A percentile compares a stretch with the other conserved stretches of the same genome.
Evolutionary conservation across 23 tunicate genomes (phyloP).

Genomic region (Clavelina lepadiformis): DNA sequence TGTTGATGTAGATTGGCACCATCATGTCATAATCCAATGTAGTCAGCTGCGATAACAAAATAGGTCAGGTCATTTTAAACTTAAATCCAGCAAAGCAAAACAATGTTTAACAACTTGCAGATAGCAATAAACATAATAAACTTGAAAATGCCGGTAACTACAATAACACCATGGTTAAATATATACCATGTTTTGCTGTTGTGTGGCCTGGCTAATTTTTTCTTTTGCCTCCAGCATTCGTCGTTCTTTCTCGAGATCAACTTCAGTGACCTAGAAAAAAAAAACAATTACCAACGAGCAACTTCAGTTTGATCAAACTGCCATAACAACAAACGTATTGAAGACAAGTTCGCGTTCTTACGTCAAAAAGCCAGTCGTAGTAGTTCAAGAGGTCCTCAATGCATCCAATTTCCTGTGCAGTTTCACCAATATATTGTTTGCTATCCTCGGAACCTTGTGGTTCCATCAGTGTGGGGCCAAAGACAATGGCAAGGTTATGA

Average conservation of each 20-base stretch:
- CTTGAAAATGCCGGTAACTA: no score
- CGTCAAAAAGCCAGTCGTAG: slow-evolving; percentile 76
- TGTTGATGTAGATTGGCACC: slow-evolving; percentile 70
- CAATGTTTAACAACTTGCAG: no score
- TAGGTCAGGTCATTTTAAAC: no score
- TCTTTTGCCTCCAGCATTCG: slow-evolving; percentile 57
- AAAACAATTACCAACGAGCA: background rate
- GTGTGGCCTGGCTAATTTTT: slow-evolving; percentile 60
- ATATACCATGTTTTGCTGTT: slow-evolving; percentile 67
- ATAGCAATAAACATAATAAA: no score
- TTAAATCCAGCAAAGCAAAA: no score
- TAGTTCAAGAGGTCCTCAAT: slow-evolving; percentile 59
- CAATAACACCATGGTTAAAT: no score
- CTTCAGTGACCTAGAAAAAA: slow-evolving; percentile 55
- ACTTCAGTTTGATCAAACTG: background rate
- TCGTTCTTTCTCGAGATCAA: slow-evolving; percentile 68
- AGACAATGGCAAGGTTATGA: slow-evolving; percentile 88
- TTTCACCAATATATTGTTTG: slow-evolving; percentile 49
- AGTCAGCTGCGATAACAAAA: slow-evolving; percentile 73
- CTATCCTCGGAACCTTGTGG: slow-evolving; percentile 35
- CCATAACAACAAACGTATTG: background rate
- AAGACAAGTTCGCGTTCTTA: slow-evolving; percentile 12
- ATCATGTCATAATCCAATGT: slow-evolving; percentile 87
- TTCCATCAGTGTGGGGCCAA: slow-evolving; percentile 85
- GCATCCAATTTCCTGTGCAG: slow-evolving; percentile 82